Evolutionary conservation across 2,797 vertebrate species (phyloP), one percentile per base, ranked within the genome.

Genomic region (Oreonectes daqikongensis): DNA sequence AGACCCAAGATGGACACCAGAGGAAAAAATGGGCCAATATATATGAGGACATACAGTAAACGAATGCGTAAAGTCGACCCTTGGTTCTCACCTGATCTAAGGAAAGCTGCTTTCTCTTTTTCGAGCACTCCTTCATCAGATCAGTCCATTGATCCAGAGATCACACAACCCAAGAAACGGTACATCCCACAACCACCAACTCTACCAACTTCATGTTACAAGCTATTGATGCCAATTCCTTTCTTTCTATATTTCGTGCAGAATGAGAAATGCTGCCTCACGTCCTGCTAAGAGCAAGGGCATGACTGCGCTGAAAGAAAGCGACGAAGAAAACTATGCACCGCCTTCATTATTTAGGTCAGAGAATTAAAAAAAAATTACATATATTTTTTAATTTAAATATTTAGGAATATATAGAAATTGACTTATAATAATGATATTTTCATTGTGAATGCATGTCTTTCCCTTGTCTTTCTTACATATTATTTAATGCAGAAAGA

Each of bases 31-130:
- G 84, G 87, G 52, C 77, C 88, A 0, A 0, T 87, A 10, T 85
- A 69, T 72, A 1, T 94, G 18, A 93, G 87, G 46, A 94, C 93
- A 0, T 94, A 94, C 55, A 90, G 90, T 0, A 92, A 81, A 71
- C 80, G 79, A 8, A 85, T 4, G 28, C 86, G 88, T 3, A 88
- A 88, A 30, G 1, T 92, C 42, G 63, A 90, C 1, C 79, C 84
- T 8, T 94, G 93, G 92, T 50, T 94, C 14, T 87, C 85, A 0
- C 88, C 88, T 0, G 84, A 90, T 1, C 53, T 82, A 77, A 88
- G 83, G 12, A 92, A 85, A 38, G 68, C 70, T 50, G 86, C 63
- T n/a, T 93, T 93, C 68, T 91, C 78, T 50, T 93, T 93, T 74
- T 91, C 92, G 17, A 92, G 84, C 85, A 84, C 87, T 0, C 0